These are phyloP conservation scores for Scalopus aquaticus DNA, from an alignment of 2,113 vertebrate genomes.

Conservation along the genomic window DNA sequence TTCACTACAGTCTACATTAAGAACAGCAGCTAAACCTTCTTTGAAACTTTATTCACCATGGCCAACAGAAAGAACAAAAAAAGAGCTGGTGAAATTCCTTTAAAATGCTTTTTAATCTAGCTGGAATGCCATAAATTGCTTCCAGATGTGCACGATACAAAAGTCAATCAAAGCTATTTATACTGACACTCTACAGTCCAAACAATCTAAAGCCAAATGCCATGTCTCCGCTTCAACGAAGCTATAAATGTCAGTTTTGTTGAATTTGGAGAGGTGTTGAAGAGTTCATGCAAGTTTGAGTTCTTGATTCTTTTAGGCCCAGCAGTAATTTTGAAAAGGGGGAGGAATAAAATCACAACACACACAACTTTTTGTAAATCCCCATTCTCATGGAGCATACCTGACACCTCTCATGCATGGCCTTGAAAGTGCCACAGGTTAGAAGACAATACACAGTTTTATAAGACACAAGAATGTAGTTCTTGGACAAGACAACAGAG, in stretches of 20 bases:
- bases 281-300: constrained; percentile 87
- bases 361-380: constrained; percentile 71
- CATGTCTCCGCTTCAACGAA: constrained; percentile 87
- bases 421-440: constrained; percentile 81
- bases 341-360: constrained; percentile 60
- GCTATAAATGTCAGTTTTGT: constrained; percentile 91
- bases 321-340: constrained; percentile 75
- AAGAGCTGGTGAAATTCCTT: constrained; percentile 88
- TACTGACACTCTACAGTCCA: constrained; percentile 90
- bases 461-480: constrained; percentile 82
- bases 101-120: constrained; percentile 91
- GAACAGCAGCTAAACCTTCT: constrained; percentile 89
- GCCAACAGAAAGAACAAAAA: constrained; percentile 83
- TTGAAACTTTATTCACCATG: constrained; percentile 91
- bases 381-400: constrained; percentile 69
- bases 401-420: constrained; percentile 82
- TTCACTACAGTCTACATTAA: constrained; percentile 86
- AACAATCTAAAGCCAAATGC: constrained; percentile 89
- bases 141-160: constrained; percentile 91
- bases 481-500: constrained; percentile 78
- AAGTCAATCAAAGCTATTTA: constrained; percentile 92
- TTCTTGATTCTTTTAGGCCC: constrained; percentile 84
- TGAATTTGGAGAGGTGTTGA: constrained; percentile 90
- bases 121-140: constrained; percentile 92
- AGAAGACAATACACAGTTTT: constrained; percentile 81